Evolutionary conservation across 2,797 vertebrate genomes (phyloP).

Genomic region (Sebastiscus albofasciatus): DNA sequence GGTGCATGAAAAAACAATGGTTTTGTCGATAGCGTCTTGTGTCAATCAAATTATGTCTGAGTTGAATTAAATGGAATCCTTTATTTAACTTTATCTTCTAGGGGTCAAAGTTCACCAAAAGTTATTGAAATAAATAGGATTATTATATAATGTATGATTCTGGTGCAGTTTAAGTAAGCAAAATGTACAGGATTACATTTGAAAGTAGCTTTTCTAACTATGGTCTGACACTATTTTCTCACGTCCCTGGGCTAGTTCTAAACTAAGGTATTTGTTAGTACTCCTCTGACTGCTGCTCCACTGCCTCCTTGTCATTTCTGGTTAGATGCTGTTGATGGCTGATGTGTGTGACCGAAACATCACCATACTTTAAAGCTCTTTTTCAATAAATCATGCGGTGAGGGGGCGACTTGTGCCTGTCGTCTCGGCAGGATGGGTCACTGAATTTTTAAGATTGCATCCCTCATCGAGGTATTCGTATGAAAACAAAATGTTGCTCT

Average conservation of each 20-base stretch:
- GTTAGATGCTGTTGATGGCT: slow-evolving; percentile 23
- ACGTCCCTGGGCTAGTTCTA: background rate
- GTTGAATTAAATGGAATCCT: background rate
- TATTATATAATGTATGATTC: background rate
- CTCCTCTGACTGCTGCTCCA: slow-evolving; percentile 4
- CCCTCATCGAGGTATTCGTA: background rate
- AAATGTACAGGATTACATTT: background rate
- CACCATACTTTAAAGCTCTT: slow-evolving; percentile 25
- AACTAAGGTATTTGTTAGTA: slow-evolving; percentile 8
- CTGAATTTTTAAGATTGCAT: slow-evolving; percentile 28
- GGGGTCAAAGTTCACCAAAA: background rate
- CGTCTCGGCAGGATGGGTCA: slow-evolving; percentile 3
- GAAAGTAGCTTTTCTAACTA: background rate
- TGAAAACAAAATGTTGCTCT: slow-evolving; percentile 34
- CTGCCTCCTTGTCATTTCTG: slow-evolving; percentile 31
- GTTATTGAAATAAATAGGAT: background rate
- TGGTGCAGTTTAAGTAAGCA: background rate
- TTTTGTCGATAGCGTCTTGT: background rate
- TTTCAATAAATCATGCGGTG: slow-evolving; percentile 47
- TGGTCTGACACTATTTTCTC: background rate
- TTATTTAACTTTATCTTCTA: background rate
- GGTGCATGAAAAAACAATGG: background rate
- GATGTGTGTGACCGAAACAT: slow-evolving; percentile 44
- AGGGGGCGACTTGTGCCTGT: background rate
- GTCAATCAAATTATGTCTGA: background rate